Conservation (phyloP, 1,140 invertebrate species). For the Tetranychus cinnabarinus region DNA sequence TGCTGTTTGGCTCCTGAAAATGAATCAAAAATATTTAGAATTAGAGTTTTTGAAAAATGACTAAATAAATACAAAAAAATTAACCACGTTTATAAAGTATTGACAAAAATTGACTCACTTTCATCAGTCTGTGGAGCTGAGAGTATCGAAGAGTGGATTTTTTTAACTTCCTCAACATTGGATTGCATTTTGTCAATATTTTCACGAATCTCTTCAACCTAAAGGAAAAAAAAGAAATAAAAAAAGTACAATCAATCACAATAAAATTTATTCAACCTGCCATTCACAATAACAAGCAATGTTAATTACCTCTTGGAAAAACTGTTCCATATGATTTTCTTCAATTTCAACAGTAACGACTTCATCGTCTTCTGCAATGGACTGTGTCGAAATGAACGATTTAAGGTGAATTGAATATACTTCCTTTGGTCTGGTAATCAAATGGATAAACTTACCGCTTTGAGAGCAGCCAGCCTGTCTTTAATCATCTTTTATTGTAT, state of each 20-base stretch:
- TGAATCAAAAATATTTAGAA: neutral
- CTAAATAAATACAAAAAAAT: neutral
- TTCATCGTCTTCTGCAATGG: slow-evolving; percentile 19
- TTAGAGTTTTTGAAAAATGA: neutral
- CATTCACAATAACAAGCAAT: neutral
- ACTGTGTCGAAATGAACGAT: slow-evolving; percentile 2
- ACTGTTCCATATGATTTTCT: slow-evolving; percentile 24
- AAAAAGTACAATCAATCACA: too few relatives aligned
- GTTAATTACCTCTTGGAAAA: slow-evolving; percentile 23
- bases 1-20: slow-evolving; percentile 87
- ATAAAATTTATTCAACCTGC: neutral
- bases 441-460: slow-evolving; percentile 10
- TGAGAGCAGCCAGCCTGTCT: slow-evolving; percentile 13
- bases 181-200: slow-evolving; percentile 34
- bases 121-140: slow-evolving; percentile 37
- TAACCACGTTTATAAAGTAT: neutral
- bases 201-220: slow-evolving; percentile 36
- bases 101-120: slow-evolving; percentile 21
- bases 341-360: slow-evolving; percentile 18
- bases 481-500: slow-evolving; percentile 8
- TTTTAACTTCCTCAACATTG: slow-evolving; percentile 38
- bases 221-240: slow-evolving; percentile 9
- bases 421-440: neutral
- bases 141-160: slow-evolving; percentile 35
- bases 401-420: neutral